Base-by-base conservation (phyloP, 2,113 vertebrate species). In the Solea solea region DNA sequence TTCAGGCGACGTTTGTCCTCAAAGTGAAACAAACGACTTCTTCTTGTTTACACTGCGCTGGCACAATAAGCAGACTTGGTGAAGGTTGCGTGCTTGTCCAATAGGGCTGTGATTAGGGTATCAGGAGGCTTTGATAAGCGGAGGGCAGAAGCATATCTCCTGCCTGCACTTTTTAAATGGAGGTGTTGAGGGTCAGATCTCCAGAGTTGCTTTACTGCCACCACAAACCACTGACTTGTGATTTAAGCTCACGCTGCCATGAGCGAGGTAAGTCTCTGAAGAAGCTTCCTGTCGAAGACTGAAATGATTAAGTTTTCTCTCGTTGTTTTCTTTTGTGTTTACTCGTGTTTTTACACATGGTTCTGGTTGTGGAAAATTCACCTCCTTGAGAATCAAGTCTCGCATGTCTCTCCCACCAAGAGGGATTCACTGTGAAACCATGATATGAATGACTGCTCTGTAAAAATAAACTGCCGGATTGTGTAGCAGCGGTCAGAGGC, bases 91-190 rank as follows among this genome's bases (percentile, higher is more conserved):
- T 21, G 79, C 77, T 64, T 56, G 41, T 62, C 67, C 14, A 85
- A 90, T 89, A 88, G 50, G 9, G 28, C 1, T 58, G 59, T 78
- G 88, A 91, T 91, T 90, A 87, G 39, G 11, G n/a, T 13, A 72
- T 89, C 78, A 85, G 71, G 59, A 58, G 80, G 70, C 64, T 62
- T 67, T 77, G 82, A 87, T 84, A 88, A 85, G 69, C 64, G 6
- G 3, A 21, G 14, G 34, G 42, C 9, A 70, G 61, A 76, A 63
- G 27, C 68, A 78, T 61, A 44, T 77, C 70, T 77, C 54, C 49
- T 8, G 55, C 54, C 49, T 8, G 55, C 59, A 21, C 45, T 56
- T 77, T 73, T 80, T 75, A 71, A 71, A 78, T 62, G 55, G 80
- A 89, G 60, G 85, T 49, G 71, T 67, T 15, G 41, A 77, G 78